Base-by-base conservation (phyloP, 2,113 vertebrate genomes). In the Rutilus rutilus region DNA sequence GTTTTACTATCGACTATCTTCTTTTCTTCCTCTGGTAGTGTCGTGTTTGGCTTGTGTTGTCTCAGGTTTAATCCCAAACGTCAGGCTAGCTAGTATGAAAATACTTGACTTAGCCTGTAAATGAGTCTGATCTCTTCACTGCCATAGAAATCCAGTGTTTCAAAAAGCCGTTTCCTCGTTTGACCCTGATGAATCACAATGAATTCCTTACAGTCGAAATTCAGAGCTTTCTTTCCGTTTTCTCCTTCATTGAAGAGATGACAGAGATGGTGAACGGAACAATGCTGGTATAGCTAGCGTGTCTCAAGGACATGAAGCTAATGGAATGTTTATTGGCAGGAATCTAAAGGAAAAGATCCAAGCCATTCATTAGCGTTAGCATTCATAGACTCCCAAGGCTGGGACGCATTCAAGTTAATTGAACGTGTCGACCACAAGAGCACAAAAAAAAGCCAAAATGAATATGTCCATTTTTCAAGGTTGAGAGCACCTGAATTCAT, bases 1-100 rank as follows among this genome's bases (percentile, higher is more conserved):
- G 77, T 88, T 89, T 85, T 85, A 84, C 90, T 79, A 89, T 87
- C 88, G 87, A 8, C 15, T 88, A 5, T 9, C 23, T 11, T n/a
- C 15, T n/a, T 75, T 47, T 75, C 42, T 27, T 47, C 42, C 23
- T 27, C 64, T 21, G 3, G 23, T 42, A 57, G 50, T 25, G 47
- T 86, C 85, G 88, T 73, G 69, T 89, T 89, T 92, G 89, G 91
- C 87, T 90, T 77, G 87, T 92, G 87, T 30, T 27, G 89, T 78
- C 78, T 33, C 83, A 23, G 25, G 62, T 82, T 87, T 54, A 82
- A 65, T 42, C 60, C 60, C 21, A 36, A 45, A 67, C 39, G 50
- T 79, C 23, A 64, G n/a, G 6, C 62, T n/a, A n/a, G 42, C 19
- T n/a, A 67, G 27, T 33, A 50, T 50, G 45, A 21, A 25, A 52